Conservation (phyloP, 1,140 invertebrate genomes). For the Lepidurus packardi region DNA sequence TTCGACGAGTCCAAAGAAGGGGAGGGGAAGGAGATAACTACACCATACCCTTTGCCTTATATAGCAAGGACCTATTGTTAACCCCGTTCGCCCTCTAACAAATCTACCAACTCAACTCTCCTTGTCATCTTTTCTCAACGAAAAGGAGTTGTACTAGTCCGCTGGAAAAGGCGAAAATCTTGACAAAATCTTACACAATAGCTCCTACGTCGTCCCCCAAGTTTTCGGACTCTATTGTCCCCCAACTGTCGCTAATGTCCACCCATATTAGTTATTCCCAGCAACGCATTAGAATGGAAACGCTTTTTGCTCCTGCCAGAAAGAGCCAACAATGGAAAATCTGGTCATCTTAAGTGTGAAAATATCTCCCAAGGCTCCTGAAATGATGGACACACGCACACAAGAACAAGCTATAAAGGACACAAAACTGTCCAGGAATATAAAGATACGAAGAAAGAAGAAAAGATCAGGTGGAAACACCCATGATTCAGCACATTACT, state of each 20-base stretch:
- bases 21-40: neutral
- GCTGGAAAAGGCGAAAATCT: neutral
- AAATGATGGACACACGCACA: neutral
- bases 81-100: too few species aligned
- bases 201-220: neutral
- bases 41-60: neutral
- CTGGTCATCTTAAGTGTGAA: constrained; percentile 18
- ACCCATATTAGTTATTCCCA: neutral
- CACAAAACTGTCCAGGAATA: neutral
- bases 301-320: neutral
- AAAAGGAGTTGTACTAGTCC: too few species aligned
- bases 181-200: neutral
- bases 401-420: neutral
- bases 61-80: neutral
- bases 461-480: too few species aligned
- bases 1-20: neutral
- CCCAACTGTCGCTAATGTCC: constrained; percentile 3
- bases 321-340: neutral
- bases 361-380: neutral
- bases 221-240: neutral
- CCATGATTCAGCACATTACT: too few species aligned
- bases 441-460: too few species aligned
- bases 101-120: too few species aligned
- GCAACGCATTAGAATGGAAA: neutral
- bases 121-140: too few species aligned